Base-by-base conservation (phyloP, 2,113 vertebrate genomes). In the Phoenicopterus ruber region DNA sequence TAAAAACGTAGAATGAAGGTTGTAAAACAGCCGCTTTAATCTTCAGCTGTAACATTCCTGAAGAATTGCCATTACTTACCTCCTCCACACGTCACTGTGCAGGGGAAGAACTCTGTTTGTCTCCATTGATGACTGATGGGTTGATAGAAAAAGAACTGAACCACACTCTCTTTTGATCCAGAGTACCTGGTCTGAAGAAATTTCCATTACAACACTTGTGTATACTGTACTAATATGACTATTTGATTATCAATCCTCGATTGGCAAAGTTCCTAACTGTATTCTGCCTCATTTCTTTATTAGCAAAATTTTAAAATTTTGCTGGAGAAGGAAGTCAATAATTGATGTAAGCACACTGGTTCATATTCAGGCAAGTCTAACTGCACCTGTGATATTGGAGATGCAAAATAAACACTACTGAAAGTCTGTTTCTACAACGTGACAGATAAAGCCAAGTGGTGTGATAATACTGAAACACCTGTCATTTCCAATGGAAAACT, bases 141-240 rank as follows among this genome's bases (percentile, higher is more conserved):
- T 93, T 99, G 98, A 96, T 99, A 99, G 93, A 99, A 99, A 61
- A 99, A 98, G 98, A 99, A 99, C 84, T 99, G 99, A 88, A 99
- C 98, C 82, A 98, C 91, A 3, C 98, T 99, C 96, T 99, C 99
- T 93, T 98, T 98, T 34, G 98, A 95, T 70, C 96, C 98, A 3
- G 96, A 98, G 67, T 98, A 99, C 97, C 98, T 99, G 96, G 99
- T 98, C 99, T 99, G 96, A 82, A 97, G 83, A 97, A 95, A 97
- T 76, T 95, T 88, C 54, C 44, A n/a, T 96, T 96, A 95, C 55
- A 77, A 94, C 17, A 55, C 19, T n/a, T 71, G 31, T 67, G 47
- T 59, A 86, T 49, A 40, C 15, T 17, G 6, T 16, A 28, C 36
- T 76, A 61, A 58, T 12, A 28, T n/a, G 25, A 65, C 61, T 28